Conservation (phyloP, 2,888 invertebrate genomes). For the Troilus luridus region DNA sequence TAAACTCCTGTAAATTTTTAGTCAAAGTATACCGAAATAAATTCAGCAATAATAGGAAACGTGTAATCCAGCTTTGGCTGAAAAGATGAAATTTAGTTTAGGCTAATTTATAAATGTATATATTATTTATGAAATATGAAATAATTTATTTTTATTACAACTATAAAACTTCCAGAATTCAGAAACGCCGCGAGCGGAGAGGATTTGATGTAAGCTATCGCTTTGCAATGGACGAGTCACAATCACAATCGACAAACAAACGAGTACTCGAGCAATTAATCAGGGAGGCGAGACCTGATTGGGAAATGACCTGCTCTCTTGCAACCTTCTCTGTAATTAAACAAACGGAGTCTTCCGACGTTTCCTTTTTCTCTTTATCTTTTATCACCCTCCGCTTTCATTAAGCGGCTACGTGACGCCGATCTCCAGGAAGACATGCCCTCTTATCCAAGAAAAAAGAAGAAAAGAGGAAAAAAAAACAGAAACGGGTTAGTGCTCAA, state of each 20-base stretch:
- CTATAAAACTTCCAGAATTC: background rate
- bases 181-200: background rate
- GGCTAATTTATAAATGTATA: background rate
- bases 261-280: conserved; percentile 47
- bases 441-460: background rate
- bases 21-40: no score
- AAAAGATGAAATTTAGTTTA: background rate
- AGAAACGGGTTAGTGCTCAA: background rate
- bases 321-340: conserved; percentile 35
- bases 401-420: conserved; percentile 44
- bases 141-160: background rate
- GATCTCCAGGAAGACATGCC: background rate
- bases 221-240: background rate
- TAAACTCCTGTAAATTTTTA: no score
- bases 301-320: background rate
- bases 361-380: conserved; percentile 29
- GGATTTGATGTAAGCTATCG: background rate
- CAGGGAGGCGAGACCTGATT: conserved; percentile 33
- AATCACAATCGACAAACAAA: conserved; percentile 47
- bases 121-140: background rate
- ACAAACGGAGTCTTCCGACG: background rate
- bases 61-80: background rate
- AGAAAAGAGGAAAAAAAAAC: background rate
- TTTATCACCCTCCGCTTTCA: conserved; percentile 16
- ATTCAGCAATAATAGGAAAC: background rate